Evolutionary conservation across 2,797 vertebrate species (phyloP), one percentile per base, ranked within the genome.

Genomic region (Hydrolagus colliei): DNA sequence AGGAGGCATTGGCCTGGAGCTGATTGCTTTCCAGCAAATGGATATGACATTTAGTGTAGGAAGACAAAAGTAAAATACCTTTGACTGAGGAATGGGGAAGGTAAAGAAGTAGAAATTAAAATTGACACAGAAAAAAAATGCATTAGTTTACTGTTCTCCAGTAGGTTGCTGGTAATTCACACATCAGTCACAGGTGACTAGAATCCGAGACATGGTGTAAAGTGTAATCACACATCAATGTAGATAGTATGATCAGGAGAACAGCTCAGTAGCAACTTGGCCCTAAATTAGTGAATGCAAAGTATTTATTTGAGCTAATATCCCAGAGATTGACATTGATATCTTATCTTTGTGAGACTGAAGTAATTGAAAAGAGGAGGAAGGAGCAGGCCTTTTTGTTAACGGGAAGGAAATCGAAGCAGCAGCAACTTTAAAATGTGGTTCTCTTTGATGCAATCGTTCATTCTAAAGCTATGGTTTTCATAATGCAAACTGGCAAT

Each of bases 351-450:
- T 41, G 14, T 41, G 65, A 84, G 65, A 67, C 65, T n/a, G 79
- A 41, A 52, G 32, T 35, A 11, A 8, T 3, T 9, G 63, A 5
- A n/a, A 18, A 71, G 65, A 9, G 10, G 4, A 84, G 7, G 11
- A 20, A 10, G 65, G 32, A 16, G 5, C 32, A 20, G 77, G 75
- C 10, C 52, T 12, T 12, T 9, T 77, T n/a, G 18, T 20, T 18
- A 9, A 35, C 18, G 7, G 14, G n/a, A 22, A 13, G 20, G 18
- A 20, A 20, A 71, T 16, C 20, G 2, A 20, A 20, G 85, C 86
- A 9, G 59, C 75, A 86, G 89, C 92, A 92, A 90, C 89, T 88
- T 87, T 1, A 75, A 87, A 87, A 65, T 88, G 86, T 9, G 73
- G 86, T 89, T 87, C 4, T 8, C 87, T 84, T 65, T 2, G 63